Evolutionary conservation across 2,888 invertebrate genomes (phyloP), one percentile per base, ranked within the genome.

Genomic region (Apodemia mormo): DNA sequence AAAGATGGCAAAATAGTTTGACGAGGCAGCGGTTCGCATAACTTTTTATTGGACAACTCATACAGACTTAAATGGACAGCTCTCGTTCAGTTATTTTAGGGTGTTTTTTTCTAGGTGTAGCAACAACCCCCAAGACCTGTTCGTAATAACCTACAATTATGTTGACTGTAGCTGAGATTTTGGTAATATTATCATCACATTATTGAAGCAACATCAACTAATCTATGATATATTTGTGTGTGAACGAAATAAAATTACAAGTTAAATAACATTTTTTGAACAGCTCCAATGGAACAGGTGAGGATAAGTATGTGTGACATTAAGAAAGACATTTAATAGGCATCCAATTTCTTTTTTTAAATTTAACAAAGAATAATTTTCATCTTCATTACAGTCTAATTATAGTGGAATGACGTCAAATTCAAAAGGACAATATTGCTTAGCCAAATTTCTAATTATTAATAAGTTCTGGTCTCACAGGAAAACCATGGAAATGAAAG

Each of bases 401-500:
- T 71, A 76, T 76, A 78, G 75, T 82, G 80, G 79, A 82, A 84
- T 84, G 78, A 80, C 85, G 81, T 73, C 75, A 82, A 80, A 80
- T 81, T 76, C 76, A 76, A 81, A 82, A 82, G 81, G 80, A 80
- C 80, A 79, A 81, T 52, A 65, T 29, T 52, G 37, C 49, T 65
- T 65, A 65, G 65, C 49, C 52, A 10, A 68, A 68, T 65, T 68
- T 33, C 54, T 65, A 37, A 37, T 75, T 78, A 72, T 81, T 82
- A 76, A 81, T 71, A 73, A 29, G 64, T 69, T 74, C 77, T 82
- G 85, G 83, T 85, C 81, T 80, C 73, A 76, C 84, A 96, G 97
- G 94, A 96, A 96, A 94, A 96, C 96, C 76, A 94, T 96, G 94
- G 96, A 96, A 93, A 95, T 95, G 95, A 96, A 96, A 89, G 96